Evolutionary conservation across 2,888 invertebrate species (phyloP), one percentile per base, ranked within the genome.

Genomic region (Yponomeuta plumbellus): DNA sequence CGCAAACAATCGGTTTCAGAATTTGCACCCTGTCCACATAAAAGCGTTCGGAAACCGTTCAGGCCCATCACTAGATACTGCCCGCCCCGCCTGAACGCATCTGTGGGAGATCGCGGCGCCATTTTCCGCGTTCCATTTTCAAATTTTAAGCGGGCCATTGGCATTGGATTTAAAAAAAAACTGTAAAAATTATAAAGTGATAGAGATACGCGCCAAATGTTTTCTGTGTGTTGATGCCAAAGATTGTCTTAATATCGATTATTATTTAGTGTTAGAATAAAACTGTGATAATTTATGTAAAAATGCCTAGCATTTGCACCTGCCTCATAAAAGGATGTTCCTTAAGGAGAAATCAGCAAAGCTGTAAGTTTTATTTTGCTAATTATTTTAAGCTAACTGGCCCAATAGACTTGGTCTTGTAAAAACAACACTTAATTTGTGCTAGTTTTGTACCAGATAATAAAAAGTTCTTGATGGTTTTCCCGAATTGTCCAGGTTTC

Each of bases 11-110:
- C 83, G 69, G 83, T 87, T 89, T 90, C 62, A 58, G 62, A 65
- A 40, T 89, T 90, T 88, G 83, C 88, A 88, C 89, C 88, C 89
- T 86, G 84, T 88, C 88, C 75, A 79, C 88, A 88, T 90, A 90
- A 88, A 90, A 89, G 86, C 85, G 77, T 81, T 84, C 83, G 84
- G 85, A 89, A 88, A 84, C 80, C 81, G 84, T 86, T 85, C 88
- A 89, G 89, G 89, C 86, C 85, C 83, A 65, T 85, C 88, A 89
- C 83, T 87, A 84, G 81, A 85, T 77, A 83, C 84, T 85, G 84
- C 80, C 84, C 89, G 78, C 83, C 34, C 84, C 78, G 80, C 79
- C 87, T 82, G 89, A 86, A 88, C 88, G 80, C 80, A 82, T 80
- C 85, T 80, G 81, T 59, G 57, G 11, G 10, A 20, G 34, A n/a